Evolutionary conservation across 2,113 vertebrate species (phyloP).

Genomic region (Eptatretus burgeri): DNA sequence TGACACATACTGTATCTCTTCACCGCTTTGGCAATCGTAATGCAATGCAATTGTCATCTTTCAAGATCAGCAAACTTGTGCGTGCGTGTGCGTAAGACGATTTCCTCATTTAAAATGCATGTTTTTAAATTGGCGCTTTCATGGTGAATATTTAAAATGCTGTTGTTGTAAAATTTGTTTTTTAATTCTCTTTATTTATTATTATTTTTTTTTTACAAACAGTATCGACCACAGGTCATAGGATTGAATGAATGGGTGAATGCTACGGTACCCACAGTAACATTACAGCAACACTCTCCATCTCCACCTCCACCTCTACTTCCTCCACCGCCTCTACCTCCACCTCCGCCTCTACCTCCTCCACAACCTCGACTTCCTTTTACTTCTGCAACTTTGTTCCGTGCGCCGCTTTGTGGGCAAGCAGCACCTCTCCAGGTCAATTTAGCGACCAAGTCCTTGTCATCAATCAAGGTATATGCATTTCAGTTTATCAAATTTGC

Average conservation of each 20-base stretch:
- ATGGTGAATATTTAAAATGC: background rate
- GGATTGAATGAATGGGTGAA: no score
- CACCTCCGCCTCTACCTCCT: slow-evolving; percentile 1
- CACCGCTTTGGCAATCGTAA: no score
- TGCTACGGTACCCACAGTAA: background rate
- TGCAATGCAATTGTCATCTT: no score
- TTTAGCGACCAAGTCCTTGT: no score
- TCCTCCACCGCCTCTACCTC: background rate
- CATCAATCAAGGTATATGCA: no score
- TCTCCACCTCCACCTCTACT: background rate
- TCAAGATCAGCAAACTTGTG: no score
- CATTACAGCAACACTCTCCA: background rate
- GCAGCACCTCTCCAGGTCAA: no score
- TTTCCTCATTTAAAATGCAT: background rate
- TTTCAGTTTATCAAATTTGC: no score
- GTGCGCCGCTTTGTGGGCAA: no score
- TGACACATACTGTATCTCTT: no score
- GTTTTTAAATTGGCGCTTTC: background rate
- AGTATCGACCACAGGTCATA: background rate
- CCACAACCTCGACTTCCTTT: background rate
- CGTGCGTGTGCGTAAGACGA: no score
- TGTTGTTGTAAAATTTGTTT: background rate
- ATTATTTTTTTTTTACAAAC: background rate
- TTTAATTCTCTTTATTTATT: background rate
- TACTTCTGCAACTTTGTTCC: no score